Conservation (phyloP, 2,888 invertebrate species). For the Octodonta nipae region DNA sequence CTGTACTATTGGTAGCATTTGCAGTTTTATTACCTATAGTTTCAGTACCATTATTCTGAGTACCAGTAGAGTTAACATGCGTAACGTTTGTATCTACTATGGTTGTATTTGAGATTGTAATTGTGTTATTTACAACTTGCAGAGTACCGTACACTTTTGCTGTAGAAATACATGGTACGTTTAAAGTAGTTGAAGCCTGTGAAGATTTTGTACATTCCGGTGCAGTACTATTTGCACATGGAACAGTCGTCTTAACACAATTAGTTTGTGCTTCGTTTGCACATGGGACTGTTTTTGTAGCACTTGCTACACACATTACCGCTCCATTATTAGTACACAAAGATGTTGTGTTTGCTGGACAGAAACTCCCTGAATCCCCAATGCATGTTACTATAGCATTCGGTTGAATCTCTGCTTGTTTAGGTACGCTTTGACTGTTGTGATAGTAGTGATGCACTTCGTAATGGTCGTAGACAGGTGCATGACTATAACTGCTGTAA, state of each 20-base stretch:
- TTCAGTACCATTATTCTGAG: too few species aligned
- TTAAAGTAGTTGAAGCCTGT: slow-evolving; percentile 20
- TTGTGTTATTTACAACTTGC: slow-evolving; percentile 21
- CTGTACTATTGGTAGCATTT: too few species aligned
- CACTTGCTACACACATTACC: slow-evolving; percentile 31
- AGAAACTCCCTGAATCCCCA: slow-evolving; percentile 28
- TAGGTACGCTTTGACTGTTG: slow-evolving; percentile 22
- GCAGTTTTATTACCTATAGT: too few species aligned
- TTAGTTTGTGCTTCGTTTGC: slow-evolving; percentile 20
- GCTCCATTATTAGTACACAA: slow-evolving; percentile 32
- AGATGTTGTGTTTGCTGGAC: slow-evolving; percentile 29
- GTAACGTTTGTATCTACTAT: slow-evolving; percentile 6
- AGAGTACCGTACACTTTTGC: slow-evolving; percentile 23
- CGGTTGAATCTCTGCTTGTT: slow-evolving; percentile 25
- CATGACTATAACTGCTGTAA: slow-evolving; percentile 17
- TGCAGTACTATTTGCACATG: slow-evolving; percentile 26
- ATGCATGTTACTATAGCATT: slow-evolving; percentile 28
- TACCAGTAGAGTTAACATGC: slow-evolving; percentile 4
- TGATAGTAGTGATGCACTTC: slow-evolving; percentile 32
- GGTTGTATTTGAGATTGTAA: slow-evolving; percentile 13
- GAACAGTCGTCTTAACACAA: slow-evolving; percentile 27
- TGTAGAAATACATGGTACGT: slow-evolving; percentile 28
- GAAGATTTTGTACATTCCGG: slow-evolving; percentile 23
- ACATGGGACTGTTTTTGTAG: slow-evolving; percentile 27
- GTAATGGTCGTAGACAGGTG: slow-evolving; percentile 27